Base-by-base conservation (phyloP, 2,888 invertebrate genomes). In the Watsonalla binaria region DNA sequence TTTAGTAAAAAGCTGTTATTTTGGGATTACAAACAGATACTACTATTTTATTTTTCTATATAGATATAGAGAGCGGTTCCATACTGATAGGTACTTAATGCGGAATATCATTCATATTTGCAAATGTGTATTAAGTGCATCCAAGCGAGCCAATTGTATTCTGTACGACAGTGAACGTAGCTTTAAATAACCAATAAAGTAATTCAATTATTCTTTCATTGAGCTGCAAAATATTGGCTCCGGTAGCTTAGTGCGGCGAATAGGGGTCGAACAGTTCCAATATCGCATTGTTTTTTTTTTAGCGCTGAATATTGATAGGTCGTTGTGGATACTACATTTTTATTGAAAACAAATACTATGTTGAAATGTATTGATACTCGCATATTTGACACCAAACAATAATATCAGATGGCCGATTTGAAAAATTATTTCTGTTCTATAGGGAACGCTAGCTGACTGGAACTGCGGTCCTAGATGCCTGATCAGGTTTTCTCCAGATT, bases 211-310 rank as follows among this genome's bases (percentile, higher is more conserved):
- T 71, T 71, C 68, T 71, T 67, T 67, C 68, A 74, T 61, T 67
- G 62, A 59, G 57, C 65, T 71, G 72, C 71, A 65, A 73, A 78
- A 73, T 78, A 74, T 76, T 74, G 70, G 66, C 73, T 57, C 65
- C 60, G 64, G 8, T 42, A 42, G 75, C 62, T 73, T 72, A 72
- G 69, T 60, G 71, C 70, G 70, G 75, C 71, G 70, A 71, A 65
- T 76, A 74, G 67, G 52, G 60, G 53, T 47, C 60, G 55, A 63
- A 48, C 60, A 51, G 58, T 62, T 61, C 57, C 61, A 61, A 61
- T 62, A 56, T 58, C 59, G 58, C 57, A 65, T 63, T 61, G 62
- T 69, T 68, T 70, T 59, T 62, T 58, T 57, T 55, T 63, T 58
- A 55, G 50, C 55, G 69, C 72, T 75, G 73, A 66, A 70, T 75